These are phyloP conservation scores for Cephus cinctus DNA, from an alignment of 1,140 invertebrate genomes.

Conservation along the genomic window DNA sequence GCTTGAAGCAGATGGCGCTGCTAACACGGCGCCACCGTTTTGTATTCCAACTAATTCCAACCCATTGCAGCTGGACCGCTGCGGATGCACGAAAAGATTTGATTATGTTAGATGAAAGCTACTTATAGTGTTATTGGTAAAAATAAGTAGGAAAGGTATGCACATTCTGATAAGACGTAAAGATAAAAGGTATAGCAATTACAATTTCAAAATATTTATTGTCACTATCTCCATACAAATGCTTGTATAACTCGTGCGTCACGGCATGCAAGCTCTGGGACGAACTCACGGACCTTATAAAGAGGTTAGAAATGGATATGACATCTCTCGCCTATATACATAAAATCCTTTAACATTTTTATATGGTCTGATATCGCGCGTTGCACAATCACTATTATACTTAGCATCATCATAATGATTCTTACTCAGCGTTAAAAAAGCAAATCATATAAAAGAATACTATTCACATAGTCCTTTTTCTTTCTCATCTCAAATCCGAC, in stretches of 20 bases:
- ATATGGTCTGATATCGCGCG: too few relatives aligned
- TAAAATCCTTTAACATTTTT: constrained; percentile 4
- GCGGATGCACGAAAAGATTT: too few relatives aligned
- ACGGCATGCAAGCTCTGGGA: constrained; percentile 19
- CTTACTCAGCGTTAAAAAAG: constrained; percentile 1
- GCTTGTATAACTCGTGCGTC: constrained; percentile 26
- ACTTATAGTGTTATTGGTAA: too few relatives aligned
- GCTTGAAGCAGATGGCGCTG: too few relatives aligned
- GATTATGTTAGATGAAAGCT: too few relatives aligned
- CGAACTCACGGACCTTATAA: constrained; percentile 10
- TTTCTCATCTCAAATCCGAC: not conserved
- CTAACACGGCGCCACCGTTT: too few relatives aligned
- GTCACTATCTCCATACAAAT: constrained; percentile 38
- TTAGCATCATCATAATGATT: not conserved
- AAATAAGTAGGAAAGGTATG: too few relatives aligned
- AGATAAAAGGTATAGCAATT: too few relatives aligned
- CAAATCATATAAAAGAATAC: constrained; percentile 31
- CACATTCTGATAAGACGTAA: too few relatives aligned
- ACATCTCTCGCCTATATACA: constrained; percentile 18
- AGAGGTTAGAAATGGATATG: not conserved
- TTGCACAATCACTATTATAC: constrained; percentile 7
- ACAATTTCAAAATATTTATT: constrained; percentile 36
- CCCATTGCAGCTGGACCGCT: too few relatives aligned
- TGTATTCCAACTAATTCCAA: too few relatives aligned
- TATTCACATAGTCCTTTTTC: constrained; percentile 37